Evolutionary conservation across 1,140 invertebrate species (phyloP).

Genomic region (Drosophila nikananu): DNA sequence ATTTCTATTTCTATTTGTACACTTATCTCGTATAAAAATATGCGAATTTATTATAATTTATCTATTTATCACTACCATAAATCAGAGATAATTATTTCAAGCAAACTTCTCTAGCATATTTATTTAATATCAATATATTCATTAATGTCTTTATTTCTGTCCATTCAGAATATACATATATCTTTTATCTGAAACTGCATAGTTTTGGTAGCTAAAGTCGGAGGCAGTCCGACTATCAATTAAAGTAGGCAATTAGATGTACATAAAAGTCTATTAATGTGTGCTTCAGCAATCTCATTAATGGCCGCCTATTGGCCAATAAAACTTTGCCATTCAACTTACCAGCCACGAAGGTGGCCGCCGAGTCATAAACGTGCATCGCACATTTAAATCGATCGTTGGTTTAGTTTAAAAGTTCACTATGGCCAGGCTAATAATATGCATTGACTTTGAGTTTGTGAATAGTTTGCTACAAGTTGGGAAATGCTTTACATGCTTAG

Average conservation of each 20-base stretch:
- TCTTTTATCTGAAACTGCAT: background rate
- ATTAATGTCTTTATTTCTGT: background rate
- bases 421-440: constrained; percentile 35
- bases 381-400: constrained; percentile 49
- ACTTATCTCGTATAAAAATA: background rate
- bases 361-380: constrained; percentile 44
- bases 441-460: constrained; percentile 38
- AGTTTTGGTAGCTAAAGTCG: background rate
- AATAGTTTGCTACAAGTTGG: constrained; percentile 31
- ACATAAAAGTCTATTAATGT: constrained; percentile 50
- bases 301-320: constrained; percentile 35
- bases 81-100: background rate
- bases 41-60: background rate
- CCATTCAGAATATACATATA: background rate
- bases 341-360: constrained; percentile 23
- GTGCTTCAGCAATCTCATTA: constrained; percentile 50
- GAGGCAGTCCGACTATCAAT: constrained; percentile 20
- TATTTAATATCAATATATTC: background rate
- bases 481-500: constrained; percentile 17
- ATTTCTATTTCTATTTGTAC: background rate
- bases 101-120: background rate
- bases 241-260: constrained; percentile 40
- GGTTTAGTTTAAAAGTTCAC: constrained; percentile 15
- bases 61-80: background rate
- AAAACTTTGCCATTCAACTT: constrained; percentile 64